Conservation (phyloP, 2,797 vertebrate genomes). For the Poeciliopsis presidionis region DNA sequence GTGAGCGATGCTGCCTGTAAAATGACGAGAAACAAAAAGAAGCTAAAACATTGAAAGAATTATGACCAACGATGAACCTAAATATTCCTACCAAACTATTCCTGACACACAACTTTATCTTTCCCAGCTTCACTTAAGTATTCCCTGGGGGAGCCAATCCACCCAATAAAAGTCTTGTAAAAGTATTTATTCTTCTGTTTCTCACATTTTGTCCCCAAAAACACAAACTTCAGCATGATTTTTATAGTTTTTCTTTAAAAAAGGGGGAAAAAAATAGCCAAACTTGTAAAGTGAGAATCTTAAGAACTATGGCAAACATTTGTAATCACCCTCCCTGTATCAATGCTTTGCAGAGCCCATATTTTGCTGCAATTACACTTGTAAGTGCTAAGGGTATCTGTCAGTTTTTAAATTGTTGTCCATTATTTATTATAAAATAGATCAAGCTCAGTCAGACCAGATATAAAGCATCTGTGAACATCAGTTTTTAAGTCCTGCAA, state of each 20-base stretch:
- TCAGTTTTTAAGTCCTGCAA: too few species aligned
- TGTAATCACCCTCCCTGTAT: not conserved
- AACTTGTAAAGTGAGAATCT: not conserved
- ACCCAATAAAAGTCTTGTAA: not conserved
- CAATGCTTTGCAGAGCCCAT: not conserved
- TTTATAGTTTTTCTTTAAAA: not conserved
- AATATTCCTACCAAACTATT: not conserved
- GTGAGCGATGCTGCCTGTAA: conserved; percentile 93
- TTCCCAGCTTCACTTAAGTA: not conserved
- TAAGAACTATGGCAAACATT: not conserved
- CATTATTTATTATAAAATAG: not conserved
- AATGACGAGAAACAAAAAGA: conserved; percentile 20
- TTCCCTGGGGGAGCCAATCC: not conserved
- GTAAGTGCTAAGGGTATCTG: not conserved
- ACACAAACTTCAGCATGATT: not conserved
- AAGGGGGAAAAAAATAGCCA: not conserved
- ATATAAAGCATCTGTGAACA: too few species aligned
- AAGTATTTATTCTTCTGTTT: not conserved
- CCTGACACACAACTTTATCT: not conserved
- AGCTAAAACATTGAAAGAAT: not conserved
- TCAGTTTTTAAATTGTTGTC: not conserved
- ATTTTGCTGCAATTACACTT: not conserved
- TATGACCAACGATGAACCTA: not conserved
- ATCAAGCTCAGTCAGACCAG: not conserved
- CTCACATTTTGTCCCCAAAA: not conserved